Conservation (phyloP, 2,888 invertebrate species). For the Fragum sueziense region DNA sequence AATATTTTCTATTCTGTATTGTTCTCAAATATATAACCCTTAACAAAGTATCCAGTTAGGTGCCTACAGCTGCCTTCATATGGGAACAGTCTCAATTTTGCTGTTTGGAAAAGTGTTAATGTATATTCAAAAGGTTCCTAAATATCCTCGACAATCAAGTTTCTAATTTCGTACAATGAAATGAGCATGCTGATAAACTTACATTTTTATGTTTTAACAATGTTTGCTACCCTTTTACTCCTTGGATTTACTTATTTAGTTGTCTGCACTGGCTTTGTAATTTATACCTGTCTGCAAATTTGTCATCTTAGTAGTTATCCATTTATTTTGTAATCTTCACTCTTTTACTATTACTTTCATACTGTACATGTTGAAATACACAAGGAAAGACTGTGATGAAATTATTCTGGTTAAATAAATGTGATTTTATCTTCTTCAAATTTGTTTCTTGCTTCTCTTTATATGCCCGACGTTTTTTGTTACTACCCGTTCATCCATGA, state of each 20-base stretch:
- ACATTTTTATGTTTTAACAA: neutral
- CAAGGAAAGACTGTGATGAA: conserved; percentile 1
- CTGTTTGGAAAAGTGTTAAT: too few species aligned
- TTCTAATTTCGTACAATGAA: neutral
- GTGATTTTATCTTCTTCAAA: conserved; percentile 4
- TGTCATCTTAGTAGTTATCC: neutral
- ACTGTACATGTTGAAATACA: neutral
- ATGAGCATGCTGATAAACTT: neutral
- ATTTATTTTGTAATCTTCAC: neutral
- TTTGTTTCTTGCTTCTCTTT: too few species aligned
- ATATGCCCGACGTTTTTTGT: too few species aligned
- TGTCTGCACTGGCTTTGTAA: neutral
- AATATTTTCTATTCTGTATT: too few species aligned
- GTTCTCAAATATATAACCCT: too few species aligned
- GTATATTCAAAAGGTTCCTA: neutral
- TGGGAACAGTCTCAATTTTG: too few species aligned
- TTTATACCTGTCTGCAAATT: neutral
- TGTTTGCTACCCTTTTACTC: neutral
- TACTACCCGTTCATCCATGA: too few species aligned
- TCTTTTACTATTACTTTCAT: neutral
- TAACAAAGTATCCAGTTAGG: neutral
- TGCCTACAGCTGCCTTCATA: neutral
- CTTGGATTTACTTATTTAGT: neutral
- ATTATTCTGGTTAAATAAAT: conserved; percentile 9
- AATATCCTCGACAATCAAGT: neutral